Evolutionary conservation across 2,113 vertebrate species (phyloP).

Genomic region (Enhydra lutris): DNA sequence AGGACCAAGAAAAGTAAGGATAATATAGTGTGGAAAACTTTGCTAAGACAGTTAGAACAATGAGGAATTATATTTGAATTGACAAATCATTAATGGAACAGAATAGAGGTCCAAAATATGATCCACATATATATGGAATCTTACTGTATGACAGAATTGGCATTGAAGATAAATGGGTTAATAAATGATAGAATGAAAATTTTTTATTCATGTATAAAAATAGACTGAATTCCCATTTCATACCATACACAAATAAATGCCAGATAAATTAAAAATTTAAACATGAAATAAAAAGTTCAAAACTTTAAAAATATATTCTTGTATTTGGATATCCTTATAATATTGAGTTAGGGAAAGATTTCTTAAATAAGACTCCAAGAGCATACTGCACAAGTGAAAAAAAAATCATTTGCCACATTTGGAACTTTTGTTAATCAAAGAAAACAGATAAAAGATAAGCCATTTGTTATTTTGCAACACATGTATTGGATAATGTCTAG

Average conservation of each 20-base stretch:
- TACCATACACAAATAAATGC: not conserved
- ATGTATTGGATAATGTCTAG: not conserved
- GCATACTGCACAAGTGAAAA: not conserved
- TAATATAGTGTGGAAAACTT: not conserved
- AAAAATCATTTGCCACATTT: not conserved
- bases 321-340: not conserved
- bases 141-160: not conserved
- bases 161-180: not conserved
- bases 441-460: not conserved
- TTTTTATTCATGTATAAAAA: not conserved
- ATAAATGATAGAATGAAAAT: not conserved
- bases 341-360: not conserved
- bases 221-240: not conserved
- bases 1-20: not conserved
- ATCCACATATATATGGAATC: not conserved
- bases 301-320: not conserved
- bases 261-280: not conserved
- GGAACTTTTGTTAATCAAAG: not conserved
- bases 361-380: not conserved
- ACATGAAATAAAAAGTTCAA: not conserved
- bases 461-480: not conserved
- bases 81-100: not conserved
- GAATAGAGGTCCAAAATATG: not conserved
- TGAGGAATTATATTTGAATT: not conserved
- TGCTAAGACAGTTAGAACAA: not conserved